Evolutionary conservation across 2,888 invertebrate species (phyloP), one percentile per base, ranked within the genome.

Genomic region (Dascillus cervinus): DNA sequence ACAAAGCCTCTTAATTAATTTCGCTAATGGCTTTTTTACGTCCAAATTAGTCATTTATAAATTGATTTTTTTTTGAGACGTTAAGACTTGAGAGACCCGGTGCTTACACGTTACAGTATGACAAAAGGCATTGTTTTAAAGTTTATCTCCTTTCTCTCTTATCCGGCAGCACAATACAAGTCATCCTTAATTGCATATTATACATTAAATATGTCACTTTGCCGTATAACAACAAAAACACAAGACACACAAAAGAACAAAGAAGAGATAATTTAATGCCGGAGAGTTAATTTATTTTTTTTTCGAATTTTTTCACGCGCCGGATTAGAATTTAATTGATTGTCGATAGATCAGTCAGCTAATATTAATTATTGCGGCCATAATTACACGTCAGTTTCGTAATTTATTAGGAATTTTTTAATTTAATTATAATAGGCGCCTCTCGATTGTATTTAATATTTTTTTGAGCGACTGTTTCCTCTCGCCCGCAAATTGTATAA

Each of bases 131-230:
- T 56, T 57, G 56, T 57, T 47, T 50, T 48, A 48, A 56, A 57
- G 53, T 56, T 57, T 56, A 55, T 55, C 52, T 53, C 45, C 50
- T 52, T 50, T n/a, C 48, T 43, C 45, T 48, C 49, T 51, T 47
- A 46, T 48, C 47, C 42, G 30, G 35, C 26, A 46, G 52, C 17
- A 56, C 56, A 57, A 56, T 55, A 43, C 53, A 34, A 48, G 50
- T 50, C 52, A 48, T 54, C 51, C 53, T 53, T 56, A 56, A 58
- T 56, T 55, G 56, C 52, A 54, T 53, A 58, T 58, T 56, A 53
- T 53, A 53, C 50, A 56, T 56, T 56, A 58, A 58, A 58, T 56
- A 58, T 56, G 54, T 49, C 53, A 55, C 52, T 50, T 44, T 43
- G 39, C 34, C 42, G 32, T 35, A n/a, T n/a, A 37, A 39, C 34